phyloP scores from a whole-genome alignment of 2,888 invertebrate genomes.

The Eupithecia exiguata region DNA sequence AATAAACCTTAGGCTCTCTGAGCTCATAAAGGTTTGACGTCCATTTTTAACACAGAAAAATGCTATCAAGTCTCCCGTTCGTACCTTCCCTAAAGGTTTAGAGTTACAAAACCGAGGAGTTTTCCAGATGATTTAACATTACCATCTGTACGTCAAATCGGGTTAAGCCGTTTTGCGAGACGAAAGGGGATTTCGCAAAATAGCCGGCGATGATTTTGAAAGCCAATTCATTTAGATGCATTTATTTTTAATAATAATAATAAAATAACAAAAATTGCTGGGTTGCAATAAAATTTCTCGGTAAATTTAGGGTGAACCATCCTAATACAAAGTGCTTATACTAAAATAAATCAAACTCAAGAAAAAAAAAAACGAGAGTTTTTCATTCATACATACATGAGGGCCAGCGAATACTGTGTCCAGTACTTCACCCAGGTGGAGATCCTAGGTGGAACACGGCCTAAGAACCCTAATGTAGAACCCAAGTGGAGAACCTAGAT shows the following conservation, averaged over 20 bases:
- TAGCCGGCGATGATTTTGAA: slow-evolving; percentile 24
- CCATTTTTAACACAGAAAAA: too few species aligned
- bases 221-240: too few species aligned
- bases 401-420: background rate
- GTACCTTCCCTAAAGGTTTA: slow-evolving; percentile 54
- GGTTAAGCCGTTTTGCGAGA: slow-evolving; percentile 62
- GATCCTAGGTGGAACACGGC: background rate
- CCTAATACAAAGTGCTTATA: too few species aligned
- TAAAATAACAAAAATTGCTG: background rate
- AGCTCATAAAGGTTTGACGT: background rate
- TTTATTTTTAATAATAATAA: too few species aligned
- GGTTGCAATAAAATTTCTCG: background rate
- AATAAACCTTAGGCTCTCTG: background rate
- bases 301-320: background rate
- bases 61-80: background rate
- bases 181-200: slow-evolving; percentile 55
- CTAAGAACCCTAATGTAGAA: too few species aligned
- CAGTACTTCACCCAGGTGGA: background rate
- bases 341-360: too few species aligned
- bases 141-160: slow-evolving; percentile 75
- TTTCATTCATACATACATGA: too few species aligned
- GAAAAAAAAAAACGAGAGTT: too few species aligned
- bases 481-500: background rate
- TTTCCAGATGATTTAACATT: slow-evolving; percentile 77
- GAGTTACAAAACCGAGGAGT: slow-evolving; percentile 75